Evolutionary conservation across 2,888 invertebrate species (phyloP), one percentile per base, ranked within the genome.

Genomic region (Drosophila prostipennis): DNA sequence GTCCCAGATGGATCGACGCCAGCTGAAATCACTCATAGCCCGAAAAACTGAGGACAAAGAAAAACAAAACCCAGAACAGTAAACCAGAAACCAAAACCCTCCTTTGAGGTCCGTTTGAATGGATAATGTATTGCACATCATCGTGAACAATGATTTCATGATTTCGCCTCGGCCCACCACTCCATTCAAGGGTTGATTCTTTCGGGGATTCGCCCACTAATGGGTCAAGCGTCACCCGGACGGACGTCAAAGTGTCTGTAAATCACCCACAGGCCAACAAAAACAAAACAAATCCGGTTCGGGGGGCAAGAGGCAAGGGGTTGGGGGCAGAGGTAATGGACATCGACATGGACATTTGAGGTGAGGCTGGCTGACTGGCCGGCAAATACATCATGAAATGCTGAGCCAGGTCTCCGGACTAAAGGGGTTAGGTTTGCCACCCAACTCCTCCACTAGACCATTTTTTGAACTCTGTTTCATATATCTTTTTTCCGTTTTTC

Each of bases 71-170:
- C 32, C 16, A 42, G 19, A 42, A 11, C 42, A 10, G 42, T 3
- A 52, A 51, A 32, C 39, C 39, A 29, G 45, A 49, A 42, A 60
- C 42, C 51, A 23, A 16, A 60, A 63, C 40, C 45, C 64, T 46
- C 84, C 77, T 83, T 77, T 78, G 84, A 79, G 80, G 72, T 81
- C 55, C 42, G 61, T 51, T 46, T 53, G 79, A 72, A 77, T 73
- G 79, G 79, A 84, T 87, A 87, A 87, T 88, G 83, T 78, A 87
- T 88, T 82, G 87, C 77, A 77, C 82, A 83, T 85, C 87, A 83
- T 85, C 81, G 87, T 86, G 88, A 76, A 82, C 84, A 87, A 87
- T 87, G 89, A 87, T 87, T 89, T 83, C 87, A 87, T 80, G 84
- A 86, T 88, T 88, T 83, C 55, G 52, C 53, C 76, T 63, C 61